A percentile compares a stretch with the other conserved stretches of the same genome.
Conservation (phyloP, 1,140 invertebrate genomes). For the Pogonognathellus flavescens region DNA sequence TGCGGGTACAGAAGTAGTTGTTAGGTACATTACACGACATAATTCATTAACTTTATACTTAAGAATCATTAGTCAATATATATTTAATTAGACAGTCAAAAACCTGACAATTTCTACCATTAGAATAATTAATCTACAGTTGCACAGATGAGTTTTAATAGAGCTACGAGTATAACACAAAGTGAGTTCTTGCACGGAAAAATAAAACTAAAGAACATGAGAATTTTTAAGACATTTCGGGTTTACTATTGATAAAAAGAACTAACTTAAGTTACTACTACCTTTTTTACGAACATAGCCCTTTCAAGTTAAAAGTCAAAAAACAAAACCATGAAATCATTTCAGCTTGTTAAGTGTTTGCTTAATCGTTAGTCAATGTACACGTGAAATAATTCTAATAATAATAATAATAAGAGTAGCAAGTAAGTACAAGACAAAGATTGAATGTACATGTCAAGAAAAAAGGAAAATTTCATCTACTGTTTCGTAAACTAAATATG, state of each 20-base stretch:
- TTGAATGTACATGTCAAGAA: conserved; percentile 12
- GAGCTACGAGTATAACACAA: background rate
- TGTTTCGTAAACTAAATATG: background rate
- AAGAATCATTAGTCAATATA: too few species aligned
- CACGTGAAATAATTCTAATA: background rate
- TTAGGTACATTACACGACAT: too few species aligned
- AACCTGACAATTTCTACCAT: too few species aligned
- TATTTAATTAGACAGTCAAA: too few species aligned
- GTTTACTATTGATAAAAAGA: conserved; percentile 3
- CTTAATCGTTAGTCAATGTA: background rate
- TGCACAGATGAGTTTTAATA: too few species aligned
- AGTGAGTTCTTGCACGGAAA: background rate
- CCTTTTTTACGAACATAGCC: background rate
- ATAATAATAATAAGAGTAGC: background rate
- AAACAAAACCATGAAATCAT: background rate
- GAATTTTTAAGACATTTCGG: too few species aligned
- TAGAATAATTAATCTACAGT: background rate
- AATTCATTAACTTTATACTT: too few species aligned
- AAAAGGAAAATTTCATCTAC: background rate
- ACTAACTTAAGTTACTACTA: background rate
- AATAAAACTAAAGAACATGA: background rate
- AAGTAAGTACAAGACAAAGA: conserved; percentile 8
- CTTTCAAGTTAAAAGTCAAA: conserved; percentile 6
- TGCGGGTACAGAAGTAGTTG: too few species aligned
- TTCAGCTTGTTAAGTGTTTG: background rate